Base-by-base conservation (phyloP, 2,113 vertebrate species). In the Toxostoma redivivum region DNA sequence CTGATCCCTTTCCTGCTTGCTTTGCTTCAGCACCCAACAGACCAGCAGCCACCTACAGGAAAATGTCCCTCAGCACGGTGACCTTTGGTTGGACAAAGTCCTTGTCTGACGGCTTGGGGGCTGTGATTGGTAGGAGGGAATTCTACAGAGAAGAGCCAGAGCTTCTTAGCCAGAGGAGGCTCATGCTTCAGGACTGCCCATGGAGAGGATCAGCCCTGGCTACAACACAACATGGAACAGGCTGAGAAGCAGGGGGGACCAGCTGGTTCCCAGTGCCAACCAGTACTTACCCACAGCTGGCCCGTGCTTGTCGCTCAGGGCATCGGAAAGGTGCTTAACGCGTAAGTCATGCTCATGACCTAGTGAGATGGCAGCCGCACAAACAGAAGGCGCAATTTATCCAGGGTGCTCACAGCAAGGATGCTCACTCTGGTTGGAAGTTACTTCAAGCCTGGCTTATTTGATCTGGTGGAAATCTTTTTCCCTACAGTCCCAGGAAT, bases 261-360 rank as follows among this genome's bases (percentile, higher is more conserved):
- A 79, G 97, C 96, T 76, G 92, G 92, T 53, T 61, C 7, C 40
- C 81, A 95, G 96, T 91, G 93, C 93, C 90, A 69, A 91, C 53
- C 51, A 5, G 97, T 98, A 99, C 99, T 99, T 98, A 99, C 99
- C 98, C 80, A 97, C 66, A 81, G 98, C 86, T 2, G 98, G 98
- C 98, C 98, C 98, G 87, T 99, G 99, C 98, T 99, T 99, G 98
- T 99, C 99, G 92, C 96, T 98, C 98, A 98, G 98, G 97, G 98
- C 97, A 92, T 99, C 99, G 92, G 97, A 98, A 96, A 97, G 98
- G 97, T 98, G 98, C 98, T 99, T 99, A 98, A 98, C 98, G 97
- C 98, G 98, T 95, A 98, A 98, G 97, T 99, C 99, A 96, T 98
- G 98, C 98, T 99, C 98, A 97, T 98, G 98, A 99, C 99, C 99